These are phyloP conservation scores for Nymphicus hollandicus DNA, from an alignment of 2,113 vertebrate genomes.

Conservation along the genomic window DNA sequence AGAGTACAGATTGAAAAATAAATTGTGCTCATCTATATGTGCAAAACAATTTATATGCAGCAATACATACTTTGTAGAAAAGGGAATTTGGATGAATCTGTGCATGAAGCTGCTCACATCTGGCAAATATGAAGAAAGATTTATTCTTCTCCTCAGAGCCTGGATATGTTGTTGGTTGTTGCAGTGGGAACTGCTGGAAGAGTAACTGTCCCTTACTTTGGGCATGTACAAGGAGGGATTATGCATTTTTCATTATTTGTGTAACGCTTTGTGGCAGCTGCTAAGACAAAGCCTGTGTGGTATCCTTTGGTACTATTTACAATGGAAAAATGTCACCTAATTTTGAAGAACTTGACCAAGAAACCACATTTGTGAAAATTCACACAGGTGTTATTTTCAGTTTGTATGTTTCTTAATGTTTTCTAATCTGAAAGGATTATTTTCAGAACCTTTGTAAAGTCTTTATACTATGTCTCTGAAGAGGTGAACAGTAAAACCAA, in stretches of 20 bases:
- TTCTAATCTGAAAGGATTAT: not conserved
- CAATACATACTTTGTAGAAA: not conserved
- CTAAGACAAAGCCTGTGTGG: not conserved
- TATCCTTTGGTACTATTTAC: not conserved
- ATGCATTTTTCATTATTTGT: fast-evolving
- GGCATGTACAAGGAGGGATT: not conserved
- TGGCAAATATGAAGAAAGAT: not conserved
- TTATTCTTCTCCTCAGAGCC: not conserved
- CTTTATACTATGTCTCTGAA: not conserved
- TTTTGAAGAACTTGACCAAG: not conserved
- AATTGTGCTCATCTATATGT: not conserved
- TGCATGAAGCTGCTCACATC: not conserved
- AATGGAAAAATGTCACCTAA: not conserved
- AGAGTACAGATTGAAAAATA: not conserved
- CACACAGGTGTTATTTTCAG: not conserved
- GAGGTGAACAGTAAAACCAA: not conserved
- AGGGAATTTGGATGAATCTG: not conserved
- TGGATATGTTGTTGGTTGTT: not conserved
- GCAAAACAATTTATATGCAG: not conserved
- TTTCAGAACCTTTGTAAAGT: not conserved
- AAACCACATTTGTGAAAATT: not conserved
- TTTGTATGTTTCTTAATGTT: not conserved
- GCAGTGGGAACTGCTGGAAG: not conserved
- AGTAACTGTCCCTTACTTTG: not conserved
- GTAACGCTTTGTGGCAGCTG: not conserved